A percentile compares a stretch with the other conserved stretches of the same genome.
Conservation (phyloP, 1,140 invertebrate genomes). For the Steinernema feltiae region DNA sequence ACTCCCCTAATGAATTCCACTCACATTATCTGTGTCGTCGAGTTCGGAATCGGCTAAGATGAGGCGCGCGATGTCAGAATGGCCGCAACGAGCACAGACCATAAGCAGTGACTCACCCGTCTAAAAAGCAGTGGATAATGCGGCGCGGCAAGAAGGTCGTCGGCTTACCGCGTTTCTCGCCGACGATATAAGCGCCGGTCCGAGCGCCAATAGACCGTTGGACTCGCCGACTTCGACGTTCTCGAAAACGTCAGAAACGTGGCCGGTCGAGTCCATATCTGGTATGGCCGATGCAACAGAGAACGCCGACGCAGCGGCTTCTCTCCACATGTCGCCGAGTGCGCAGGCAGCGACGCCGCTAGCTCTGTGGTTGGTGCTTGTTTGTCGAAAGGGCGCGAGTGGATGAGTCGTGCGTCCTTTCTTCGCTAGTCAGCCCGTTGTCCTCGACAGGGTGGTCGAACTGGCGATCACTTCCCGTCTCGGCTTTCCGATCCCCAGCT, state of each 20-base stretch:
- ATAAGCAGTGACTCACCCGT: slow-evolving; percentile 54
- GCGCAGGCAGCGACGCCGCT: neutral
- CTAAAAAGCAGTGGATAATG: slow-evolving; percentile 19
- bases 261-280: slow-evolving; percentile 25
- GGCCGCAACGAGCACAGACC: slow-evolving; percentile 46
- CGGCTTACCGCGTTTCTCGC: slow-evolving; percentile 22
- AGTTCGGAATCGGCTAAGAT: slow-evolving; percentile 45
- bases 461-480: neutral
- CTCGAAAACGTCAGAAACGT: slow-evolving; percentile 35
- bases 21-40: slow-evolving; percentile 51
- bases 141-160: neutral
- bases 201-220: slow-evolving; percentile 22
- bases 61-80: slow-evolving; percentile 38
- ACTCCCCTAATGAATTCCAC: neutral
- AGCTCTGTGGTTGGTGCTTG: neutral
- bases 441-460: neutral
- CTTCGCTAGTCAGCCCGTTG: neutral
- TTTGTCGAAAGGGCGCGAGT: neutral
- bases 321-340: slow-evolving; percentile 31
- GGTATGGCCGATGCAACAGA: slow-evolving; percentile 34
- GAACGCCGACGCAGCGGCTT: slow-evolving; percentile 28
- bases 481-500: no score
- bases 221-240: slow-evolving; percentile 29
- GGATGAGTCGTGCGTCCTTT: neutral
- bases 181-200: slow-evolving; percentile 4